phyloP scores from a whole-genome alignment of 2,113 vertebrate species.

The Deroptyus accipitrinus region DNA sequence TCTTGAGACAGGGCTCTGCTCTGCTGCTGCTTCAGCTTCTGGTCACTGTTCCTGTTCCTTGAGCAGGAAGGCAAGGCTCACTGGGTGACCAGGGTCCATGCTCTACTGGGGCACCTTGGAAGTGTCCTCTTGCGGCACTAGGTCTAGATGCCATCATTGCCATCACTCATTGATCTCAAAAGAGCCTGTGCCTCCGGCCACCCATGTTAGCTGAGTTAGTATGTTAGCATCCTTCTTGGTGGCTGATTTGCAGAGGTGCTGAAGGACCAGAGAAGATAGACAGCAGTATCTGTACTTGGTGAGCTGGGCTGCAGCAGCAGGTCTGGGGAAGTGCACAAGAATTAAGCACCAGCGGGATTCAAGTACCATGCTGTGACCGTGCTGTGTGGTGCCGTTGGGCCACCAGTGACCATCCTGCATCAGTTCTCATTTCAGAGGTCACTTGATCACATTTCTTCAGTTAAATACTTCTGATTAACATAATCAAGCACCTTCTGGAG shows the following conservation, averaged over 20 bases:
- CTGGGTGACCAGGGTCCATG: accelerated
- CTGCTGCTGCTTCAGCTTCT: not conserved
- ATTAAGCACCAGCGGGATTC: not conserved
- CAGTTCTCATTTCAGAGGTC: not conserved
- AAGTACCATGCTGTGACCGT: not conserved
- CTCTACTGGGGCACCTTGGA: not conserved
- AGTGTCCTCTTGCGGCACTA: not conserved
- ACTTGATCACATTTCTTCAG: not conserved
- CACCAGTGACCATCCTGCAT: not conserved
- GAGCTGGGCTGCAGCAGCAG: not conserved
- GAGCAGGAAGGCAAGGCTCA: not conserved
- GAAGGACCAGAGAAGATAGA: not conserved
- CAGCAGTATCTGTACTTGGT: not conserved
- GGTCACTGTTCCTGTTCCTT: not conserved
- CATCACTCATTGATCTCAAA: not conserved
- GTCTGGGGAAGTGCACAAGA: not conserved
- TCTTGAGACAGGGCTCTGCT: not conserved
- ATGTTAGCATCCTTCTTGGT: not conserved
- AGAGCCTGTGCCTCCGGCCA: not conserved
- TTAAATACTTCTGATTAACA: not conserved
- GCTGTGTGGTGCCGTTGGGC: not conserved
- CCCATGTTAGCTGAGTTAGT: not conserved
- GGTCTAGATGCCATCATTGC: not conserved
- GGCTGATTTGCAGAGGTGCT: not conserved
- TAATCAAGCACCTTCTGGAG: not conserved